Evolutionary conservation across 1,140 invertebrate species (phyloP).

Genomic region (Drosophila sp.): DNA sequence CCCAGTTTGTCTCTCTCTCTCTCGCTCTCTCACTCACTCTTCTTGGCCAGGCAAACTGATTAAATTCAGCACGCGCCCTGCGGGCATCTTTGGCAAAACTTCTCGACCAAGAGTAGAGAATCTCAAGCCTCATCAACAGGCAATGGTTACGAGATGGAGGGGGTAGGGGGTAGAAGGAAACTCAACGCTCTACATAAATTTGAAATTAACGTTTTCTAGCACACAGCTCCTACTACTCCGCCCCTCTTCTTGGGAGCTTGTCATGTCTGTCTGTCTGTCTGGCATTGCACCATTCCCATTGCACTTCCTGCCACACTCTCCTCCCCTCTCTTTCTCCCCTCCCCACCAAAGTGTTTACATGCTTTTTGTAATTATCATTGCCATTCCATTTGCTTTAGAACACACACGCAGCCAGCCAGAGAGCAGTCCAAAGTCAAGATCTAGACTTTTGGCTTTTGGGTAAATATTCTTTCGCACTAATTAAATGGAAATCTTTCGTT

Average conservation of each 20-base stretch:
- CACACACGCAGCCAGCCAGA: constrained; percentile 62
- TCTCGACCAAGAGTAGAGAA: constrained; percentile 39
- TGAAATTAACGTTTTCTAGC: constrained; percentile 81
- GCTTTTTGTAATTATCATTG: constrained; percentile 81
- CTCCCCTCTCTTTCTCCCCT: not conserved
- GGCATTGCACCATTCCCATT: constrained; percentile 13
- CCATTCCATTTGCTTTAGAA: constrained; percentile 74
- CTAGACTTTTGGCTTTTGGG: constrained; percentile 51
- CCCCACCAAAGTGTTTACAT: constrained; percentile 60
- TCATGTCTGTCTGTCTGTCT: constrained; percentile 48
- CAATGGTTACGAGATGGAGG: not conserved
- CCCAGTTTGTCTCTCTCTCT: constrained; percentile 12
- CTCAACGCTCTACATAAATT: constrained; percentile 82
- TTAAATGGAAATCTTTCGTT: constrained; percentile 74
- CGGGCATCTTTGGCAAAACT: constrained; percentile 74
- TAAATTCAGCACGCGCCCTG: constrained; percentile 82
- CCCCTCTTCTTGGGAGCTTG: constrained; percentile 32
- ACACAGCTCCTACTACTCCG: constrained; percentile 43
- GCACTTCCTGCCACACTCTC: constrained; percentile 4
- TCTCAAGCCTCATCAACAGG: constrained; percentile 8
- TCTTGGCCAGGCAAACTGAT: constrained; percentile 76
- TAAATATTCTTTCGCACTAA: constrained; percentile 43
- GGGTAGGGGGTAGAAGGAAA: constrained; percentile 40
- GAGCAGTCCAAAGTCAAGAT: constrained; percentile 28
- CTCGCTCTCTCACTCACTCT: constrained; percentile 2